phyloP scores from a whole-genome alignment of 1,140 invertebrate genomes.

The Caligus rogercresseyi region DNA sequence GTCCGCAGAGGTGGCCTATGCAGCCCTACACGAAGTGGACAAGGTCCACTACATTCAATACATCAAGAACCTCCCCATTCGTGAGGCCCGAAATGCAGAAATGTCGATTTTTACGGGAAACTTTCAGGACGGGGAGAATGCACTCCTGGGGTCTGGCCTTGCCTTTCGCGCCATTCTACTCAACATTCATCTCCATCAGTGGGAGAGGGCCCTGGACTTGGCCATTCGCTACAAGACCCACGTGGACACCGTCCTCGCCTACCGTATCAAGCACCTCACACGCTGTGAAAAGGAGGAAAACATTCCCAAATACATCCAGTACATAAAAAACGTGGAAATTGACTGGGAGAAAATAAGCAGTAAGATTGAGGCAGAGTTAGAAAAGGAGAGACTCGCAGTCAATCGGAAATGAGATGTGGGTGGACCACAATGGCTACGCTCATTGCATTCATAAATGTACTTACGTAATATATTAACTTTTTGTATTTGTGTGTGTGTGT shows the following conservation, averaged over 20 bases:
- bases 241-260: conserved; percentile 55
- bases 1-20: conserved; percentile 78
- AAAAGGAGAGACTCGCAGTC: conserved; percentile 28
- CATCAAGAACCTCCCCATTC: conserved; percentile 44
- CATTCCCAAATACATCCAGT: conserved; percentile 47
- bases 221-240: conserved; percentile 58
- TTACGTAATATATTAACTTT: too few species aligned
- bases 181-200: conserved; percentile 64
- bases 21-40: conserved; percentile 65
- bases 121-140: conserved; percentile 56
- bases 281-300: conserved; percentile 54
- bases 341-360: conserved; percentile 38
- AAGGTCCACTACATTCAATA: conserved; percentile 77
- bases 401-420: too few species aligned
- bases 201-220: conserved; percentile 69
- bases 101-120: conserved; percentile 60
- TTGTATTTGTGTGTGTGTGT: too few species aligned
- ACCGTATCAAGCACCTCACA: conserved; percentile 52
- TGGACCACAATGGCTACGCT: too few species aligned
- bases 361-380: conserved; percentile 35
- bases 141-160: conserved; percentile 56
- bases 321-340: conserved; percentile 38
- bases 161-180: conserved; percentile 55
- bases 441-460: too few species aligned
- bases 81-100: conserved; percentile 51